Conservation (phyloP, 2,113 vertebrate species). For the Salminus brasiliensis region DNA sequence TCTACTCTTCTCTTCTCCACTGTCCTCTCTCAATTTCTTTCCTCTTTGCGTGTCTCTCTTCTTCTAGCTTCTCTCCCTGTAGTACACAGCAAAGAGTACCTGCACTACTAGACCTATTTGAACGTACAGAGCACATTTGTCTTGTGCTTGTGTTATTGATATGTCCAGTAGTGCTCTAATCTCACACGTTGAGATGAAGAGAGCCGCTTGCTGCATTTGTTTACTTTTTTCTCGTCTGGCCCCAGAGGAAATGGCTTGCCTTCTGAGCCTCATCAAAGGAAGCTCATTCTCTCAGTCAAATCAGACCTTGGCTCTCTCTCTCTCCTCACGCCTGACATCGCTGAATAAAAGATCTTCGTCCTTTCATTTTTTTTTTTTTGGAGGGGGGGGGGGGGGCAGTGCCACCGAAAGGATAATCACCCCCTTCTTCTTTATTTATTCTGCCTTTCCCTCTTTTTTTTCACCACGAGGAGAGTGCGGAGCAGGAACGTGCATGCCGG, state of each 20-base stretch:
- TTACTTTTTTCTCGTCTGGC: background rate
- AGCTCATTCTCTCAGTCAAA: background rate
- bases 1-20: background rate
- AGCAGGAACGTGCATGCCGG: constrained; percentile 70
- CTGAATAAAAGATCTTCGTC: constrained; percentile 73
- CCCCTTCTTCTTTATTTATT: constrained; percentile 67
- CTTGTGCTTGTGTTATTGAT: background rate
- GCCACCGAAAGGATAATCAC: constrained; percentile 71
- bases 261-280: constrained; percentile 6
- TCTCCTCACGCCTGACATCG: constrained; percentile 71
- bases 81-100: background rate
- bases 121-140: background rate
- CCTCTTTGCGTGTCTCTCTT: background rate
- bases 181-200: constrained; percentile 20
- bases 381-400: constrained; percentile 45
- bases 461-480: constrained; percentile 51
- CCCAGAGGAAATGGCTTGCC: background rate
- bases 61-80: background rate
- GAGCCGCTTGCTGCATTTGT: constrained; percentile 57
- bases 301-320: constrained; percentile 29
- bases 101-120: background rate
- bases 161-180: background rate
- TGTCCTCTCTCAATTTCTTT: background rate
- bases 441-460: constrained; percentile 59
- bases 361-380: constrained; percentile 60